These are phyloP conservation scores for Ursus arctos DNA, from an alignment of 2,113 vertebrate genomes.

Conservation along the genomic window DNA sequence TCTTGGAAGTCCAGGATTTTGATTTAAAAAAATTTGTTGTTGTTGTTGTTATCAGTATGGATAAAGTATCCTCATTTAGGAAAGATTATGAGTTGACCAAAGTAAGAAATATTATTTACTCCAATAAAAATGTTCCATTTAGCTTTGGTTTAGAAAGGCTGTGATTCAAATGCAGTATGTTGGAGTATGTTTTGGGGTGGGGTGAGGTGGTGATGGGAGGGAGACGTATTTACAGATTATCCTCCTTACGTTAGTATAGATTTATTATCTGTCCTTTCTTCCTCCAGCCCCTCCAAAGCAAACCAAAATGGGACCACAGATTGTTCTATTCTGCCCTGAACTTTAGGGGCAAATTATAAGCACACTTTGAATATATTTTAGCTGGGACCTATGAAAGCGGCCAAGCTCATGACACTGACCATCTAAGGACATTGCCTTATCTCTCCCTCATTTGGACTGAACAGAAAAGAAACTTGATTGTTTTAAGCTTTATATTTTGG, in stretches of 20 bases:
- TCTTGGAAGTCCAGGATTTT: constrained; percentile 6
- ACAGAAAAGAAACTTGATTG: not conserved
- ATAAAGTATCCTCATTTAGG: not conserved
- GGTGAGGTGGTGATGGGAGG: not conserved
- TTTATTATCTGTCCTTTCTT: not conserved
- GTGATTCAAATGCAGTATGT: not conserved
- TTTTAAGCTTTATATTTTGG: constrained; percentile 15
- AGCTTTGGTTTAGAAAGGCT: not conserved
- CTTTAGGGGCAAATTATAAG: constrained; percentile 24
- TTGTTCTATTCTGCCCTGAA: not conserved
- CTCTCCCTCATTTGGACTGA: not conserved
- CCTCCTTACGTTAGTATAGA: not conserved
- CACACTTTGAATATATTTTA: constrained; percentile 46
- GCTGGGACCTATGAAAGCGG: not conserved
- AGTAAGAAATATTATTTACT: not conserved
- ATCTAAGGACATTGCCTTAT: not conserved
- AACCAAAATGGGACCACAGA: not conserved
- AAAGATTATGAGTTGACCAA: not conserved
- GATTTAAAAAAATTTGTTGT: not conserved
- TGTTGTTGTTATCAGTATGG: not conserved
- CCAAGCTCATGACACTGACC: constrained; percentile 13
- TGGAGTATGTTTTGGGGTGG: not conserved
- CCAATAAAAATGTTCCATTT: not conserved
- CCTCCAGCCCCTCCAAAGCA: not conserved
- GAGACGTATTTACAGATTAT: not conserved